phyloP scores from a whole-genome alignment of 2,797 vertebrate species.

The Sebastes minor region DNA sequence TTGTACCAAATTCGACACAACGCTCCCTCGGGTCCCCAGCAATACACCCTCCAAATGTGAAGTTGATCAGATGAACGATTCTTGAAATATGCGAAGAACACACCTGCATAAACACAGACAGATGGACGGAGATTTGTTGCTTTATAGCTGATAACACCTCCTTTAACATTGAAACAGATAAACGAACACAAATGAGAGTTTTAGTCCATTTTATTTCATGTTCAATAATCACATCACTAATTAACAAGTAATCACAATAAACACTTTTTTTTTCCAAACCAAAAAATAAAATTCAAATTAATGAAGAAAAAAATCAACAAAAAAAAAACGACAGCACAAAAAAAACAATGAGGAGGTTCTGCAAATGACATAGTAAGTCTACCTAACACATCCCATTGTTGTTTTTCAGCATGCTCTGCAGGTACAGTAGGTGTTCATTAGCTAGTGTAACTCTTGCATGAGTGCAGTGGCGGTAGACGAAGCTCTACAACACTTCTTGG shows the following conservation, averaged over 20 bases:
- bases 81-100: too few species aligned
- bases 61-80: too few species aligned
- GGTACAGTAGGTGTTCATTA: conserved; percentile 52
- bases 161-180: neutral
- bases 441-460: conserved; percentile 64
- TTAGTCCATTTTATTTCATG: conserved; percentile 80
- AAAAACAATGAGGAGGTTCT: conserved; percentile 65
- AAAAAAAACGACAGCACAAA: conserved; percentile 36
- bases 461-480: conserved; percentile 46
- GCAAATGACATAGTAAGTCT: conserved; percentile 70
- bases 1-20: neutral
- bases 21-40: neutral
- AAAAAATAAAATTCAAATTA: conserved; percentile 73
- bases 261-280: conserved; percentile 78
- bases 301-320: conserved; percentile 59
- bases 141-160: neutral
- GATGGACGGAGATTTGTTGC: fast-evolving
- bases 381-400: conserved; percentile 72
- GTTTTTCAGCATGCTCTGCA: conserved; percentile 75
- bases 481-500: conserved; percentile 49
- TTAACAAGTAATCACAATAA: conserved; percentile 87
- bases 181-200: conserved; percentile 29
- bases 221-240: conserved; percentile 88
- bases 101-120: too few species aligned
- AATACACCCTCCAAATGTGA: fast-evolving